Percentiles rank a stretch among this genome's conserved stretches.
These are phyloP conservation scores for Latrodectus geometricus DNA, from an alignment of 1,140 invertebrate genomes.

Conservation along the genomic window DNA sequence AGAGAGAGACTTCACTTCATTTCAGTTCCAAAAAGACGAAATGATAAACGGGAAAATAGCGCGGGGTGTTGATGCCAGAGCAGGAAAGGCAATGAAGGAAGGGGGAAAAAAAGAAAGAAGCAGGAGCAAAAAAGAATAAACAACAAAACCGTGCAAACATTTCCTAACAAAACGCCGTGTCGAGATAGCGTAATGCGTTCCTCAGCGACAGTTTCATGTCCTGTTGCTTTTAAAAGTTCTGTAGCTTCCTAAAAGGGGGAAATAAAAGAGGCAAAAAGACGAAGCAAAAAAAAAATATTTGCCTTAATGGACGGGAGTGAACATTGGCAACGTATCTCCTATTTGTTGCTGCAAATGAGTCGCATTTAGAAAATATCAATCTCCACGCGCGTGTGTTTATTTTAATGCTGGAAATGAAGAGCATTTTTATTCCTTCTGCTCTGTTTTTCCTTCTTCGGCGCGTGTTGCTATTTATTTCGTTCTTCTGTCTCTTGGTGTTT, in stretches of 20 bases:
- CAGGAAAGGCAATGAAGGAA: background rate
- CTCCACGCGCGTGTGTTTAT: background rate
- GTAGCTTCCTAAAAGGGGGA: background rate
- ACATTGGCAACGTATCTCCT: background rate
- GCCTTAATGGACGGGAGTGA: background rate
- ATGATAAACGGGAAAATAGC: background rate
- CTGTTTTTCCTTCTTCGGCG: background rate
- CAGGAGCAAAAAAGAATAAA: background rate
- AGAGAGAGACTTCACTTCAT: background rate
- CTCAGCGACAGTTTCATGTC: background rate
- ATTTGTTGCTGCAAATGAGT: background rate
- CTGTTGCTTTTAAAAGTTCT: background rate
- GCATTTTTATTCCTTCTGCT: background rate
- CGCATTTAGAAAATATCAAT: background rate
- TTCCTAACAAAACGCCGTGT: background rate
- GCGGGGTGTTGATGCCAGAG: background rate
- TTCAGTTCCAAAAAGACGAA: background rate
- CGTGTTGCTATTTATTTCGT: no score
- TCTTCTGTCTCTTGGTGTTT: no score
- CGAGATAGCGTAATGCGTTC: background rate
- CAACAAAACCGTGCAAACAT: background rate
- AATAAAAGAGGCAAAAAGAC: background rate
- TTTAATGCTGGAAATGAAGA: background rate
- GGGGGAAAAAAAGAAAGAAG: no score
- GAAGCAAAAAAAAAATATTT: background rate